These are phyloP conservation scores for Melanostoma mellinum DNA, from an alignment of 2,888 invertebrate genomes.

Conservation along the genomic window DNA sequence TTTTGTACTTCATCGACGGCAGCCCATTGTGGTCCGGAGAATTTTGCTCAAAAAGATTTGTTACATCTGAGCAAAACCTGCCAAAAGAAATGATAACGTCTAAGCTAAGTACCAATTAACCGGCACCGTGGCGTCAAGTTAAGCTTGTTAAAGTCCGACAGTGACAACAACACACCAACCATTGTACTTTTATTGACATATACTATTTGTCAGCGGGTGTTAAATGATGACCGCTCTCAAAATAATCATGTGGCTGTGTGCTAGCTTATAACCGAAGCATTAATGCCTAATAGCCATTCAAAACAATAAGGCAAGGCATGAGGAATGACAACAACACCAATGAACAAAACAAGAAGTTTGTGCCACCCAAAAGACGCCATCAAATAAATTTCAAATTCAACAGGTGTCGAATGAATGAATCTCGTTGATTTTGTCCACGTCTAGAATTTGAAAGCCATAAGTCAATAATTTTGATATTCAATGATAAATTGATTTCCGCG, in stretches of 20 bases:
- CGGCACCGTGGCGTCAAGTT: slow-evolving; percentile 24
- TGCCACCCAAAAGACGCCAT: neutral
- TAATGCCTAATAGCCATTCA: too few relatives aligned
- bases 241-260: slow-evolving; percentile 61
- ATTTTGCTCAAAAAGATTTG: too few relatives aligned
- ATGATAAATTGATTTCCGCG: neutral
- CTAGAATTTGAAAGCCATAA: neutral
- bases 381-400: slow-evolving; percentile 63
- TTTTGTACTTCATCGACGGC: too few relatives aligned
- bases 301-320: too few relatives aligned
- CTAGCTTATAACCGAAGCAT: neutral
- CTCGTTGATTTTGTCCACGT: slow-evolving; percentile 20
- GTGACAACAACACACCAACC: slow-evolving; percentile 21
- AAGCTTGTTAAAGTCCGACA: slow-evolving; percentile 13
- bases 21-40: too few relatives aligned
- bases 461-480: neutral
- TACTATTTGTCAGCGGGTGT: slow-evolving; percentile 54
- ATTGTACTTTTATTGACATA: slow-evolving; percentile 35
- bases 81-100: neutral
- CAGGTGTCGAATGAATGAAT: slow-evolving; percentile 55
- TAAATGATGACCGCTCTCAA: slow-evolving; percentile 83
- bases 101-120: slow-evolving; percentile 13
- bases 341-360: neutral
- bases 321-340: too few relatives aligned
- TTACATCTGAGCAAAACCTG: neutral